Percentiles rank a stretch among this genome's conserved stretches.
phyloP scores from a whole-genome alignment of 2,888 invertebrate genomes.

The Girardia tigrina region DNA sequence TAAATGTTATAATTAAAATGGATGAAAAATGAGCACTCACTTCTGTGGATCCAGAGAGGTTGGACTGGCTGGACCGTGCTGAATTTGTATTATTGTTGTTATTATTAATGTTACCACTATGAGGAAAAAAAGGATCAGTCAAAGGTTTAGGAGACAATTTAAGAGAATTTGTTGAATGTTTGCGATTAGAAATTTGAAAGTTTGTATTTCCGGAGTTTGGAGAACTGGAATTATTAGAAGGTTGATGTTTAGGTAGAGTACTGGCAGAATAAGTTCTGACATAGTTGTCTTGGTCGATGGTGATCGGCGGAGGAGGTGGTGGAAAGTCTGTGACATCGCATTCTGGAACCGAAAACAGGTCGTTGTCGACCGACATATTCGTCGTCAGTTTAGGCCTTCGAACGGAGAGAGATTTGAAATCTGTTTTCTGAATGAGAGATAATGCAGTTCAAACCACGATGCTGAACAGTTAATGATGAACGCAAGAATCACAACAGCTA shows the following conservation, averaged over 20 bases:
- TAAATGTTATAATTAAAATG: too few species aligned
- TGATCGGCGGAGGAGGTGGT: conserved; percentile 2
- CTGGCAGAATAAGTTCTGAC: not conserved
- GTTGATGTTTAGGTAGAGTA: not conserved
- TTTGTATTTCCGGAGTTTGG: not conserved
- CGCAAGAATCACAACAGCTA: too few species aligned
- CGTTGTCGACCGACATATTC: not conserved
- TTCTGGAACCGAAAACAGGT: not conserved
- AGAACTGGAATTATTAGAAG: not conserved
- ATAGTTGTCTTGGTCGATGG: not conserved
- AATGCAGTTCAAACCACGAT: not conserved
- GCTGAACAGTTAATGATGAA: too few species aligned
- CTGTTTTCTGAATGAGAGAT: not conserved
- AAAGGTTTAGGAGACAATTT: not conserved
- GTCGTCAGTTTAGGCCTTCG: not conserved
- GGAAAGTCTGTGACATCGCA: not conserved
- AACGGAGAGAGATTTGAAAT: conserved; percentile 3
- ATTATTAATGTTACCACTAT: not conserved
- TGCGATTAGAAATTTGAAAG: not conserved
- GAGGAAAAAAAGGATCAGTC: not conserved
- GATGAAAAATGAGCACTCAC: too few species aligned
- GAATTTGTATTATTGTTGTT: not conserved
- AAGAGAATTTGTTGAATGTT: conserved; percentile 6
- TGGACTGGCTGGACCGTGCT: not conserved
- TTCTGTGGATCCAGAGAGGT: not conserved